Percentiles rank a stretch among this genome's conserved stretches.
Evolutionary conservation across 2,113 vertebrate genomes (phyloP).

Genomic region (Tylochromis polylepis): DNA sequence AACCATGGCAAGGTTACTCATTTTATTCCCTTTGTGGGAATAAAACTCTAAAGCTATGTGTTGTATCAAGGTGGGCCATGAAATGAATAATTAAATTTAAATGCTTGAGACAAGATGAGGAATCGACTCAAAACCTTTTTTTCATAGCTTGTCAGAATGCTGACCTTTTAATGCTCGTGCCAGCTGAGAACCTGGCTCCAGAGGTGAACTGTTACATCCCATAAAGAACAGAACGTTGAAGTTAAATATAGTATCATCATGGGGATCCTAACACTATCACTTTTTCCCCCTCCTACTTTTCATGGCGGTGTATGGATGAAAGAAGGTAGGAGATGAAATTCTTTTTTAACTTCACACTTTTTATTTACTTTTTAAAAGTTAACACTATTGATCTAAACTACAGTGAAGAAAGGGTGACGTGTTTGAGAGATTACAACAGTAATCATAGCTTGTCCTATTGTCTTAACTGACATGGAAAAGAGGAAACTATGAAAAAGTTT

Average conservation of each 20-base stretch:
- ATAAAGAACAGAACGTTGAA: conserved; percentile 36
- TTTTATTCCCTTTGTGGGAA: neutral
- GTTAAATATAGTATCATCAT: conserved; percentile 36
- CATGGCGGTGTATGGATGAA: neutral
- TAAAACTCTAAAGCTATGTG: neutral
- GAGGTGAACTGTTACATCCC: neutral
- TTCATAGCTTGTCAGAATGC: neutral
- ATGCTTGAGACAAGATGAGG: neutral
- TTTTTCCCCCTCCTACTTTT: neutral
- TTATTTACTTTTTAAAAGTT: conserved; percentile 33
- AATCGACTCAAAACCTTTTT: neutral
- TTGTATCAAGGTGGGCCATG: neutral
- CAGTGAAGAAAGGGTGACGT: neutral
- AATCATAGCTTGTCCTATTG: neutral
- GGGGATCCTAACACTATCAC: conserved; percentile 21
- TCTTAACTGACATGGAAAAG: neutral
- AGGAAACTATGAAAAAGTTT: neutral
- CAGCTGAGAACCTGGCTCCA: neutral
- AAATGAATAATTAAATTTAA: conserved; percentile 17
- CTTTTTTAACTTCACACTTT: neutral
- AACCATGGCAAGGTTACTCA: neutral
- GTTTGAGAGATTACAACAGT: neutral
- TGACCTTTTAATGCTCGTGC: conserved; percentile 30
- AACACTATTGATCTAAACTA: conserved; percentile 33
- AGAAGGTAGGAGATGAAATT: neutral